These are phyloP conservation scores for Tromatobia lineatoria DNA, from an alignment of 2,888 invertebrate genomes.

Conservation along the genomic window DNA sequence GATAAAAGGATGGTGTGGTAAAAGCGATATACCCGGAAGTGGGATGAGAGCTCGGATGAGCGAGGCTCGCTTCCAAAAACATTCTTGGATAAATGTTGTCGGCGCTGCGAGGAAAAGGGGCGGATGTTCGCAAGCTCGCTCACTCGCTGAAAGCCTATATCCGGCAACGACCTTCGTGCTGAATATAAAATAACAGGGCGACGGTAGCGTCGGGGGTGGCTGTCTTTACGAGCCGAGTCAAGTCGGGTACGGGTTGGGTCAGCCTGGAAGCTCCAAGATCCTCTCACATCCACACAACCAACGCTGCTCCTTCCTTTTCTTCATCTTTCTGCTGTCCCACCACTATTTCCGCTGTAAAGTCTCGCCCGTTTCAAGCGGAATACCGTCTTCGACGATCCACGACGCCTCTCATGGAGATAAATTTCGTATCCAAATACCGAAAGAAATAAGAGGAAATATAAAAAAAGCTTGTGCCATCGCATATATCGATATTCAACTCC, in stretches of 20 bases:
- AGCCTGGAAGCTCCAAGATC: slow-evolving; percentile 40
- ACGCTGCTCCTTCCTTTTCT: slow-evolving; percentile 26
- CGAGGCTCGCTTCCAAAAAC: slow-evolving; percentile 62
- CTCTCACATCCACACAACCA: slow-evolving; percentile 17
- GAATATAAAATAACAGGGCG: slow-evolving; percentile 67
- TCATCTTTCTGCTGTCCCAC: slow-evolving; percentile 2
- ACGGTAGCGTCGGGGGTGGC: background rate
- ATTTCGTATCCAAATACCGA: slow-evolving; percentile 48
- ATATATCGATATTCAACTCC: background rate
- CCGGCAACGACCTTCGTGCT: slow-evolving; percentile 66
- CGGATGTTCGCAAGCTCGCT: slow-evolving; percentile 55
- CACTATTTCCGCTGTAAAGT: background rate
- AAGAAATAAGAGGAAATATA: background rate
- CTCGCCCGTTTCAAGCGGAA: slow-evolving; percentile 14
- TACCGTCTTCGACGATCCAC: slow-evolving; percentile 10
- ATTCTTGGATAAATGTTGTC: slow-evolving; percentile 67
- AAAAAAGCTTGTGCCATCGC: background rate
- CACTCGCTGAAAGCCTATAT: slow-evolving; percentile 66
- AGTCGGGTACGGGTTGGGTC: slow-evolving; percentile 48
- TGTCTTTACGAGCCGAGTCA: slow-evolving; percentile 48
- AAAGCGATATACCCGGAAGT: slow-evolving; percentile 59
- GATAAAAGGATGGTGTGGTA: slow-evolving; percentile 33
- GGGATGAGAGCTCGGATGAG: slow-evolving; percentile 47
- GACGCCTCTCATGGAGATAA: slow-evolving; percentile 42
- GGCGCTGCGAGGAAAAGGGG: slow-evolving; percentile 2